Conservation (phyloP, 2,888 invertebrate species). For the Melanostoma scalare region DNA sequence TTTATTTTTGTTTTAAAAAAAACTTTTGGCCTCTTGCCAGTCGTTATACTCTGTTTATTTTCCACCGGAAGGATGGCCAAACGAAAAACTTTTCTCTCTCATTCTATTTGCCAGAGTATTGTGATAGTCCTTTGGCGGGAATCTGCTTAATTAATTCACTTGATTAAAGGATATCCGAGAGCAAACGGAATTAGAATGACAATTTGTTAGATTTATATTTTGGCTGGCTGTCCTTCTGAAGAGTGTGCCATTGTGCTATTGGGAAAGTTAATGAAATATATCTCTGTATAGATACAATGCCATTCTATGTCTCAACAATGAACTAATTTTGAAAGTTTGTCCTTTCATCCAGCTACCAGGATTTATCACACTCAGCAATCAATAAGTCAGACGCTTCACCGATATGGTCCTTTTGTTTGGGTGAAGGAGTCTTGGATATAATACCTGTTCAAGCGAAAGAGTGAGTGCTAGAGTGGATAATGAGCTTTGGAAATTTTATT, state of each 20-base stretch:
- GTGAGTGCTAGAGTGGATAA: slow-evolving; percentile 75
- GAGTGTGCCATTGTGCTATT: slow-evolving; percentile 56
- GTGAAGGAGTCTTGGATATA: slow-evolving; percentile 84
- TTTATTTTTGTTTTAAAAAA: slow-evolving; percentile 8
- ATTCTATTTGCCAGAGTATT: background rate
- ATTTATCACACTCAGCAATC: slow-evolving; percentile 88
- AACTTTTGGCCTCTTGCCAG: slow-evolving; percentile 53
- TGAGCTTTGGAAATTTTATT: slow-evolving; percentile 6
- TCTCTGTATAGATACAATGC: background rate
- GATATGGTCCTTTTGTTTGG: slow-evolving; percentile 85
- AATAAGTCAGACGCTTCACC: slow-evolving; percentile 83
- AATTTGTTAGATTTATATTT: slow-evolving; percentile 68
- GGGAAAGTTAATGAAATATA: slow-evolving; percentile 58
- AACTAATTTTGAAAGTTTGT: slow-evolving; percentile 30
- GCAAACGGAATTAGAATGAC: slow-evolving; percentile 50
- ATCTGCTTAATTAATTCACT: slow-evolving; percentile 66
- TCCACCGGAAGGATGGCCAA: slow-evolving; percentile 25
- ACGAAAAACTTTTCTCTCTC: slow-evolving; percentile 49
- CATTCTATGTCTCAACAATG: slow-evolving; percentile 27
- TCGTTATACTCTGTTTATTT: slow-evolving; percentile 43
- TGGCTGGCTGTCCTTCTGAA: slow-evolving; percentile 48
- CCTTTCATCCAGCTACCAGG: slow-evolving; percentile 86
- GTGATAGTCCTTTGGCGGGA: slow-evolving; percentile 35
- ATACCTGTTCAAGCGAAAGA: slow-evolving; percentile 80
- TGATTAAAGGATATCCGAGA: slow-evolving; percentile 51